These are phyloP conservation scores for Babyrousa celebensis DNA, from an alignment of 2,797 vertebrate species.

Conservation along the genomic window DNA sequence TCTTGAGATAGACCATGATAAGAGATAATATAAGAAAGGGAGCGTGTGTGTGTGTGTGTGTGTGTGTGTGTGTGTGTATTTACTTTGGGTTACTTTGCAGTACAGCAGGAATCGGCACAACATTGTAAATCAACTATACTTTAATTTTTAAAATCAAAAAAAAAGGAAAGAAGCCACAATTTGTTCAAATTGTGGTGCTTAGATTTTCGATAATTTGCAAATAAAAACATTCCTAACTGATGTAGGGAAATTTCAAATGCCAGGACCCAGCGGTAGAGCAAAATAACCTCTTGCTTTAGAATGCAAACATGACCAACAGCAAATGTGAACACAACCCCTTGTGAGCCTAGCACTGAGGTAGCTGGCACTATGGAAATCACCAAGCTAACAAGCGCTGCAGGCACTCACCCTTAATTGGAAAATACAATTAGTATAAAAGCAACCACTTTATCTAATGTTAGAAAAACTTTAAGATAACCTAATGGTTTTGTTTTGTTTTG, in stretches of 20 bases:
- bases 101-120: too few species aligned
- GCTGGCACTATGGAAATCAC: neutral
- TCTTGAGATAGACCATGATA: too few species aligned
- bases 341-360: neutral
- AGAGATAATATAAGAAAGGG: too few species aligned
- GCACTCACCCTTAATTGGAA: neutral
- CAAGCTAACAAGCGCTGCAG: neutral
- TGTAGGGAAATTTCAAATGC: neutral
- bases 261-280: neutral
- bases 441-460: neutral
- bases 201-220: constrained; percentile 57
- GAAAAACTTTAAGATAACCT: neutral
- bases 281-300: neutral
- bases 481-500: neutral
- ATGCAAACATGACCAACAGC: neutral
- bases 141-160: too few species aligned
- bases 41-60: too few species aligned
- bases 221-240: neutral
- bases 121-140: too few species aligned
- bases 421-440: neutral
- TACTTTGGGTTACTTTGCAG: too few species aligned
- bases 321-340: neutral
- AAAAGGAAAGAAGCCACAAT: neutral
- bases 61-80: too few species aligned
- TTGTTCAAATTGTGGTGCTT: neutral